Evolutionary conservation across 2,113 vertebrate species (phyloP), one percentile per base, ranked within the genome.

Genomic region (Channa argus): DNA sequence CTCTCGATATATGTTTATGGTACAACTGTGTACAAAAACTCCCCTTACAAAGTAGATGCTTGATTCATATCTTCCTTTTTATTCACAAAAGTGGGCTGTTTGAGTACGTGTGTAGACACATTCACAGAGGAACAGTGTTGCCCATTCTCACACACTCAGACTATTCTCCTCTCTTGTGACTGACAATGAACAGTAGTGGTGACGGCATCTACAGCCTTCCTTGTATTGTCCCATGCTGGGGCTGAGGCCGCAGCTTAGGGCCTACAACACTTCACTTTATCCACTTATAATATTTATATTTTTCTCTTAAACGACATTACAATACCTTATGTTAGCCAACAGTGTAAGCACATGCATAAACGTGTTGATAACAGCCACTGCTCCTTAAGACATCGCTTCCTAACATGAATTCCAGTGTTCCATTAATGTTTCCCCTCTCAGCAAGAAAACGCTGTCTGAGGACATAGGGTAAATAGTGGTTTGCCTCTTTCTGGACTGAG

Each of bases 121-220:
- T 55, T 77, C 74, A 79, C 79, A 73, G 80, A 43, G 80, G 79
- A 86, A 82, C 79, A 87, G 71, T 63, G 75, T 63, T 45, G 71
- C 33, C 55, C 76, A 70, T 81, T 86, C 80, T 79, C 74, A 83
- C 75, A 76, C 80, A 88, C 75, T 89, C 58, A 1, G 66, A 36
- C 73, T 45, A 63, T 86, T 88, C 79, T 87, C 74, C 75, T 82
- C 71, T 82, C 60, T 56, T 12, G 74, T 38, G 62, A n/a, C 64
- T 82, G 77, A 92, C 91, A 92, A 93, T 92, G 64, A 86, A 84
- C 78, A 86, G 76, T 82, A 33, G 37, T 50, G 33, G 66, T 88
- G 85, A 89, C 84, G 79, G 58, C 87, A 89, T 80, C 85, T 43
- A n/a, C 82, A 55, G 80, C 80, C 87, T 92, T 92, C 91, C 93